Evolutionary conservation across 2,113 vertebrate species (phyloP).

Genomic region (Saguinus midas): DNA sequence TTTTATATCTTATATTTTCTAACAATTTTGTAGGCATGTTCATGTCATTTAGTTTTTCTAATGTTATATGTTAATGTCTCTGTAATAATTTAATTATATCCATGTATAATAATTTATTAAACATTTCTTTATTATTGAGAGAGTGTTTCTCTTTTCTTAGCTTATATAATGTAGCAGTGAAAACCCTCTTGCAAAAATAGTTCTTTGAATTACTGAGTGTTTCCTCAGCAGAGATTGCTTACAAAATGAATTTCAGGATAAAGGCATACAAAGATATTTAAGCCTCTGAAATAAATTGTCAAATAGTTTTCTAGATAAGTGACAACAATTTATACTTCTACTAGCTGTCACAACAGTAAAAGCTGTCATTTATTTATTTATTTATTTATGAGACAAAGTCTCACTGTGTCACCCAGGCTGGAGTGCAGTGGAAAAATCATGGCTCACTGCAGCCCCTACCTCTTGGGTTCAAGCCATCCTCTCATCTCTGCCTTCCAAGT

Average conservation of each 20-base stretch:
- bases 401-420: too few relatives aligned
- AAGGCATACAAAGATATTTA: background rate
- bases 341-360: background rate
- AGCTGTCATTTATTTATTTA: background rate
- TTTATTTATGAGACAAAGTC: too few relatives aligned
- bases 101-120: background rate
- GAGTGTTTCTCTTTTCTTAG: background rate
- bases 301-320: background rate
- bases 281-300: background rate
- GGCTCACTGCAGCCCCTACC: too few relatives aligned
- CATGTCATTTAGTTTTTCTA: conserved; percentile 11
- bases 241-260: background rate
- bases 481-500: too few relatives aligned
- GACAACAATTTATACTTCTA: background rate
- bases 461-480: too few relatives aligned
- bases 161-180: background rate
- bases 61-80: background rate
- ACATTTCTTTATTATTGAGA: background rate
- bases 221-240: background rate
- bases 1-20: background rate
- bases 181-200: background rate
- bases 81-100: background rate
- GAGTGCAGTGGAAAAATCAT: too few relatives aligned
- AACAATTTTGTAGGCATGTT: background rate
- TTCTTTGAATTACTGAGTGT: background rate